Evolutionary conservation across 2,888 invertebrate genomes (phyloP).

Genomic region (Lasioglossum oenotherae): DNA sequence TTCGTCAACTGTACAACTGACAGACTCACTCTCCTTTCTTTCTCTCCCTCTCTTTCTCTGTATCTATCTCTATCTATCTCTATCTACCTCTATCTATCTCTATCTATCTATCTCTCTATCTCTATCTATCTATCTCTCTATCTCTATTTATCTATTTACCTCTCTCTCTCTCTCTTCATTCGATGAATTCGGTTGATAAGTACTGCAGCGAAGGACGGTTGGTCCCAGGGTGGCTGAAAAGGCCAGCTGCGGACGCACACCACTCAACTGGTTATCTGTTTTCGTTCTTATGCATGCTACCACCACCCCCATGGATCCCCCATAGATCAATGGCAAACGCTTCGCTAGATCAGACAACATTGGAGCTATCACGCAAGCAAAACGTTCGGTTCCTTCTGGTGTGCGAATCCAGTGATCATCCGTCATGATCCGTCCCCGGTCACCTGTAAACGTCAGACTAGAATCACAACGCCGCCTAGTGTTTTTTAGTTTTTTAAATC

Average conservation of each 20-base stretch:
- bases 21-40: not conserved
- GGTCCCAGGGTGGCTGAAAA: conserved; percentile 69
- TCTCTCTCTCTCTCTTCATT: conserved; percentile 29
- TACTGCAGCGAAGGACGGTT: conserved; percentile 66
- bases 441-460: not conserved
- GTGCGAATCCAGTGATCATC: not conserved
- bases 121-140: not conserved
- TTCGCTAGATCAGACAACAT: conserved; percentile 53
- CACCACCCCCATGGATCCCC: conserved; percentile 29
- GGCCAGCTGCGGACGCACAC: conserved; percentile 74
- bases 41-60: not conserved
- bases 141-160: not conserved
- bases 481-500: not conserved
- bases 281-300: conserved; percentile 75
- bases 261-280: conserved; percentile 77
- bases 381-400: conserved; percentile 11
- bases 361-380: not conserved
- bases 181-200: conserved; percentile 62
- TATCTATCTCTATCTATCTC: not conserved
- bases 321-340: conserved; percentile 61
- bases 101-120: not conserved
- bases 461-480: not conserved
- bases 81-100: not conserved
- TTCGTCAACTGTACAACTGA: conserved; percentile 4
- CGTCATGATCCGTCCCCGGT: not conserved